A percentile compares a stretch with the other conserved stretches of the same genome.
Evolutionary conservation across 2,113 vertebrate genomes (phyloP).

Genomic region (Eonycteris spelaea): DNA sequence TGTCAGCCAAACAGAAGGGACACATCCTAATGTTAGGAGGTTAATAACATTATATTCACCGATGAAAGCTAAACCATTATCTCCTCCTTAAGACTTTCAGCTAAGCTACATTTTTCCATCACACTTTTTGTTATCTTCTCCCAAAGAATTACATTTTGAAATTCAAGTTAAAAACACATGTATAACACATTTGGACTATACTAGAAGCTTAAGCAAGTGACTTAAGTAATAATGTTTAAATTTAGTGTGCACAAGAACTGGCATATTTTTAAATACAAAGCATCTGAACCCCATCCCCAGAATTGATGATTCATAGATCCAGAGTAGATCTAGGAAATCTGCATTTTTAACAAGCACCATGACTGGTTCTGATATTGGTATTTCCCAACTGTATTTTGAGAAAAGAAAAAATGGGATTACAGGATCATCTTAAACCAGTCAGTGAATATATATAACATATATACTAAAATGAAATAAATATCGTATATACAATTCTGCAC

Average conservation of each 20-base stretch:
- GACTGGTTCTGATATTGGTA: not conserved
- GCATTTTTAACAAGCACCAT: not conserved
- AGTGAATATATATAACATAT: not conserved
- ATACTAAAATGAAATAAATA: not conserved
- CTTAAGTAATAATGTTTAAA: not conserved
- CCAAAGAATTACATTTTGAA: not conserved
- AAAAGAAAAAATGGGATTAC: not conserved
- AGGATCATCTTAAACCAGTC: not conserved
- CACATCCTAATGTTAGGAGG: not conserved
- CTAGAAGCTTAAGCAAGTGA: not conserved
- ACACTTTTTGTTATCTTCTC: not conserved
- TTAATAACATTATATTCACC: not conserved
- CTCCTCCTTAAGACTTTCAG: not conserved
- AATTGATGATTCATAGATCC: not conserved
- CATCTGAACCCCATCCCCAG: not conserved
- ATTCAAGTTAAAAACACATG: not conserved
- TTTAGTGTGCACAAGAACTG: not conserved
- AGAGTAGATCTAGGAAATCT: not conserved
- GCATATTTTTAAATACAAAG: not conserved
- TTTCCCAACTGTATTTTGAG: not conserved
- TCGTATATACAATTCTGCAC: not conserved
- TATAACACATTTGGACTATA: not conserved
- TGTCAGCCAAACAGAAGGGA: not conserved
- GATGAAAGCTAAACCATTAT: not conserved
- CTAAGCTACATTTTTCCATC: not conserved